These are phyloP conservation scores for Perdix hodgsoniae DNA, from an alignment of 2,797 vertebrate species.

Conservation along the genomic window DNA sequence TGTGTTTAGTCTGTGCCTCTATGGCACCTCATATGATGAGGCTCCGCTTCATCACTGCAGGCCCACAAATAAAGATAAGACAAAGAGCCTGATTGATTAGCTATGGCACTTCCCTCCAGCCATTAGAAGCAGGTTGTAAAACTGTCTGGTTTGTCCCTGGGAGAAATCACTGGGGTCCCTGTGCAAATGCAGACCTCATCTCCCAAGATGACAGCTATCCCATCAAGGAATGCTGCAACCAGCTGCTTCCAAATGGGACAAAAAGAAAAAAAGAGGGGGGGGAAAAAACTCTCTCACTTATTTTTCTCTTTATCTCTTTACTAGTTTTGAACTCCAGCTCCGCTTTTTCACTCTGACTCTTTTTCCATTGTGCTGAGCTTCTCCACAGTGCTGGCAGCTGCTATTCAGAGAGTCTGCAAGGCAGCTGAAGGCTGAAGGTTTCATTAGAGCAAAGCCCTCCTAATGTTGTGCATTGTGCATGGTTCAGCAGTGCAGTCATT, in stretches of 20 bases:
- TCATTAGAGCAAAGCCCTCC: constrained; percentile 43
- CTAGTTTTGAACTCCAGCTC: constrained; percentile 4
- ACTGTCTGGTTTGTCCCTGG: not conserved
- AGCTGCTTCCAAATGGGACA: not conserved
- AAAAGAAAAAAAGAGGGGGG: not conserved
- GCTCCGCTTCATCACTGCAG: not conserved
- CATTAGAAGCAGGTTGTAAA: not conserved
- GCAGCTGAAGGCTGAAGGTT: constrained; percentile 46
- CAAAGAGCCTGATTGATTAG: not conserved
- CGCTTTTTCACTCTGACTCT: constrained; percentile 31
- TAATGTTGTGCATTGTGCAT: not conserved
- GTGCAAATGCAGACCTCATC: not conserved
- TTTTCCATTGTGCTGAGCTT: not conserved
- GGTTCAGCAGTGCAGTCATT: constrained; percentile 40
- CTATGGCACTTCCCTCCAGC: not conserved
- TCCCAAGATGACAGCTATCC: not conserved
- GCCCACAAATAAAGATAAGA: not conserved
- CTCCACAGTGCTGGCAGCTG: constrained; percentile 51
- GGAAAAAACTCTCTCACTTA: rapidly evolving
- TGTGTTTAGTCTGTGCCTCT: not conserved
- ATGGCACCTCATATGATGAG: not conserved
- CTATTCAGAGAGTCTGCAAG: constrained; percentile 17
- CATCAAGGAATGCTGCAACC: not conserved
- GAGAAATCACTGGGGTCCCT: not conserved
- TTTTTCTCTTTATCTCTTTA: not conserved